phyloP scores from a whole-genome alignment of 64 coral and sea anemone species.

The Actinia tenebrosa region DNA sequence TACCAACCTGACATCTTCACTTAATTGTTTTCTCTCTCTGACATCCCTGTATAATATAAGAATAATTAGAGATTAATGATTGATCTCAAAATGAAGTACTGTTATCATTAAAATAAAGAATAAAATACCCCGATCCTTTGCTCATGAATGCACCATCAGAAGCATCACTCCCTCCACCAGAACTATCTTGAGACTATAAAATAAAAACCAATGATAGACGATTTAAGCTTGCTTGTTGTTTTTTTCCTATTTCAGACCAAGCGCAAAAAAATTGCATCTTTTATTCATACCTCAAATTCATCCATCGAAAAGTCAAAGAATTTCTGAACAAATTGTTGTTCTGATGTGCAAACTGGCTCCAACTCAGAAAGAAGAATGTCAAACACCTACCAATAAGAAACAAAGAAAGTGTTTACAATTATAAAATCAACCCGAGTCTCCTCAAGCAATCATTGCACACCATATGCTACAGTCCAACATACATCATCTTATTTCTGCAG shows the following conservation, averaged over 20 bases:
- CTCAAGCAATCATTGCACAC: too few species aligned
- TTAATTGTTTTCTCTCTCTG: slow-evolving; percentile 77
- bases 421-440: too few species aligned
- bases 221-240: too few species aligned
- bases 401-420: background rate
- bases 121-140: slow-evolving; percentile 11
- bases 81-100: too few species aligned
- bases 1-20: slow-evolving; percentile 91
- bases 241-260: background rate
- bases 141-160: slow-evolving; percentile 85
- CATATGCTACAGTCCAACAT: too few species aligned
- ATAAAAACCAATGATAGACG: background rate
- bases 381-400: slow-evolving; percentile 54
- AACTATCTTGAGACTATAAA: slow-evolving; percentile 43
- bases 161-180: slow-evolving; percentile 35
- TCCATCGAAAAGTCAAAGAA: slow-evolving; percentile 84
- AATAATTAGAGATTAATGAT: too few species aligned
- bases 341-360: slow-evolving; percentile 90
- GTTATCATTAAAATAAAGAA: background rate
- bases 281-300: slow-evolving; percentile 60
- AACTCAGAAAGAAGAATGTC: slow-evolving; percentile 89
- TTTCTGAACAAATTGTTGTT: slow-evolving; percentile 91
- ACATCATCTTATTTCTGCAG: too few species aligned
- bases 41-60: slow-evolving; percentile 67
- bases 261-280: background rate